Evolutionary conservation across 2,113 vertebrate genomes (phyloP).

Genomic region (Peucedramus taeniatus): DNA sequence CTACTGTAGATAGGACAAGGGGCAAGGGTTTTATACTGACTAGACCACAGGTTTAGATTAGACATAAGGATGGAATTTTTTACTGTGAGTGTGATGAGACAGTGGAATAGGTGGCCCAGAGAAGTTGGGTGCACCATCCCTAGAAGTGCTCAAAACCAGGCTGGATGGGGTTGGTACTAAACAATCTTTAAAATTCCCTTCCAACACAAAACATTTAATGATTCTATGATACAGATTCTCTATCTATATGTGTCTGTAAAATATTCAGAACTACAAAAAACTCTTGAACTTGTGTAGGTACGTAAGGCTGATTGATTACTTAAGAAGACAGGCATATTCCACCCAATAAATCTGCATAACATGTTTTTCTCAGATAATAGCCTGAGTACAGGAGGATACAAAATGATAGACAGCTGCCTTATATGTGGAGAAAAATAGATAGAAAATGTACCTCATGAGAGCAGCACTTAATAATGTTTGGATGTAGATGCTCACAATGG

Average conservation of each 20-base stretch:
- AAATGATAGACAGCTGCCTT: neutral
- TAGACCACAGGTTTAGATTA: neutral
- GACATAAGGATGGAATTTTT: neutral
- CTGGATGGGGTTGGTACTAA: neutral
- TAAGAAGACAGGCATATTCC: neutral
- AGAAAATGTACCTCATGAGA: conserved; percentile 32
- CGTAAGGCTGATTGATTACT: neutral
- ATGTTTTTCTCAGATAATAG: neutral
- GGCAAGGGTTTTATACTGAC: neutral
- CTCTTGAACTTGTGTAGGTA: neutral
- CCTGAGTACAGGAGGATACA: neutral
- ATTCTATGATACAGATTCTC: neutral
- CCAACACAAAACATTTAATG: neutral
- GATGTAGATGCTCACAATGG: neutral
- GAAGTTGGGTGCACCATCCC: neutral
- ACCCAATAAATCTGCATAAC: neutral
- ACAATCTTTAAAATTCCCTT: neutral
- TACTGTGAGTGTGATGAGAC: neutral
- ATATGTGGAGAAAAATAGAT: neutral
- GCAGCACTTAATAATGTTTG: neutral
- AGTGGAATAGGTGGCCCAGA: neutral
- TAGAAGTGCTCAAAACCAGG: neutral
- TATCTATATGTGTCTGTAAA: neutral
- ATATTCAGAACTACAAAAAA: neutral
- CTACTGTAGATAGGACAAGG: neutral